These are phyloP conservation scores for Cynaeus angustus DNA, from an alignment of 2,888 invertebrate genomes.

Conservation along the genomic window DNA sequence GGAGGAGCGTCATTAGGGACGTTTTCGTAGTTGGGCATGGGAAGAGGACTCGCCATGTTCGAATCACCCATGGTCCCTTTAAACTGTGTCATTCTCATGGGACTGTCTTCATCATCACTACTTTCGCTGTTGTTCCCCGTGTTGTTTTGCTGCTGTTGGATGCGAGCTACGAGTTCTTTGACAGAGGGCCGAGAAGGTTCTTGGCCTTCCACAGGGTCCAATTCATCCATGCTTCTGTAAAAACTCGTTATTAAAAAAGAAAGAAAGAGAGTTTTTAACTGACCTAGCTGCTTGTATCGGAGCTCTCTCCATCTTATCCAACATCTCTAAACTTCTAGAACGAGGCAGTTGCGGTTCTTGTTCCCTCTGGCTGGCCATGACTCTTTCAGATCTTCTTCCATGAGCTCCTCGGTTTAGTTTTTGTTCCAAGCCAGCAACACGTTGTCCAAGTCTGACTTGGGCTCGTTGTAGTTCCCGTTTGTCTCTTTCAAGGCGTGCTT, in stretches of 20 bases:
- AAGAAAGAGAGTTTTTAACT: too few species aligned
- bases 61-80: constrained; percentile 76
- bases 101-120: constrained; percentile 69
- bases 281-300: constrained; percentile 65
- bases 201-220: constrained; percentile 67
- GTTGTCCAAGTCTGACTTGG: constrained; percentile 85
- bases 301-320: constrained; percentile 71
- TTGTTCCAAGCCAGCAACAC: constrained; percentile 85
- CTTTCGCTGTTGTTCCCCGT: constrained; percentile 69
- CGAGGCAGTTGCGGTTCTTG: constrained; percentile 77
- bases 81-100: constrained; percentile 66
- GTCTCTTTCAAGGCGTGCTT: constrained; percentile 86
- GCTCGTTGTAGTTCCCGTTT: constrained; percentile 87
- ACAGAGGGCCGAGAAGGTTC: constrained; percentile 74
- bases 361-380: constrained; percentile 74
- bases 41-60: constrained; percentile 67
- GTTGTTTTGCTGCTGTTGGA: constrained; percentile 71
- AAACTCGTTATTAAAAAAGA: not conserved
- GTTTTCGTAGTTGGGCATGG: constrained; percentile 76
- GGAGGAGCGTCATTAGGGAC: constrained; percentile 66
- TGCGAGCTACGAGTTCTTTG: constrained; percentile 78
- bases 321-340: constrained; percentile 82
- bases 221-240: constrained; percentile 70
- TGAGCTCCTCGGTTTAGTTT: constrained; percentile 80
- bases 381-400: constrained; percentile 75